Percentiles rank a stretch among this genome's conserved stretches.
phyloP scores from a whole-genome alignment of 2,888 invertebrate species.

The Tuta absoluta region DNA sequence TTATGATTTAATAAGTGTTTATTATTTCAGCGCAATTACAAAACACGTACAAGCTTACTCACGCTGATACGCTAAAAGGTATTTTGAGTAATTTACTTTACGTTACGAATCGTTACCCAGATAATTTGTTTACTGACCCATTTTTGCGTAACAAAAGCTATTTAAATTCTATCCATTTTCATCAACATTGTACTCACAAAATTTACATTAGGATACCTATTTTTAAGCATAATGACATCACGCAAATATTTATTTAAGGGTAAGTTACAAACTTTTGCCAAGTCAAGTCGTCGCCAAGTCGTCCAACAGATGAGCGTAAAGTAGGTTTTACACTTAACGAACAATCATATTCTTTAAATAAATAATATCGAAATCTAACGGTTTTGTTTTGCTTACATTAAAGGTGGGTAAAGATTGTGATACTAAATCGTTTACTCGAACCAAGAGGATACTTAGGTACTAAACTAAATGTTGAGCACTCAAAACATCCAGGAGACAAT shows the following conservation, averaged over 20 bases:
- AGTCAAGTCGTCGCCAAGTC: conserved; percentile 44
- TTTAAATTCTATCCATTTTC: not conserved
- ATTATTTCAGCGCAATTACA: too few relatives aligned
- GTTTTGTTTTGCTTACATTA: too few relatives aligned
- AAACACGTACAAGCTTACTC: not conserved
- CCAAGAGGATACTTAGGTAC: too few relatives aligned
- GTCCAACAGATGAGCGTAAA: conserved; percentile 50
- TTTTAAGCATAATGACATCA: not conserved
- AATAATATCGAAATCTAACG: too few relatives aligned
- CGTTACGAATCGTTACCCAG: conserved; percentile 14
- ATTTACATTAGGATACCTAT: not conserved
- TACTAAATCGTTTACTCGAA: too few relatives aligned
- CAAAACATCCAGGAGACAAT: too few relatives aligned
- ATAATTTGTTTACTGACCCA: not conserved
- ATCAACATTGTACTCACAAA: not conserved
- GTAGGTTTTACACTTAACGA: not conserved
- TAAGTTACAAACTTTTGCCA: not conserved
- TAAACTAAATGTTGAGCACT: too few relatives aligned
- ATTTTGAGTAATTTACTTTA: not conserved
- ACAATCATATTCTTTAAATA: too few relatives aligned
- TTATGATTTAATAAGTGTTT: too few relatives aligned
- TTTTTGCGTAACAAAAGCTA: not conserved
- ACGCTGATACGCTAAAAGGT: conserved; percentile 2
- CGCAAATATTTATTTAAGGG: conserved; percentile 3
- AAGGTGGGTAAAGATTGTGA: too few relatives aligned